Conservation (phyloP, 2,797 vertebrate species). For the Gorsachius magnificus region DNA sequence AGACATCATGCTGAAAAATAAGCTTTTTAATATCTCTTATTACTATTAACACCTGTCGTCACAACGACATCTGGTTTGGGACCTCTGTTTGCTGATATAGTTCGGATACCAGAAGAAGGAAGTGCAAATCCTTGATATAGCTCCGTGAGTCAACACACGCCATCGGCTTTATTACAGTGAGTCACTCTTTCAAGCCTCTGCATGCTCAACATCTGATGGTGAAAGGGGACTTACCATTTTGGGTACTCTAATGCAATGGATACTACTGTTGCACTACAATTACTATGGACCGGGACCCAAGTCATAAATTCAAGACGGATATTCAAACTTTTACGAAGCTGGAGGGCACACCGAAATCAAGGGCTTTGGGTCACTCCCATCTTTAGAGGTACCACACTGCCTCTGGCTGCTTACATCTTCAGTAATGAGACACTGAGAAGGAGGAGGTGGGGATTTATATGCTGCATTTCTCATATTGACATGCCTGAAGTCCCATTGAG, state of each 20-base stretch:
- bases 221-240: background rate
- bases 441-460: background rate
- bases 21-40: background rate
- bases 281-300: background rate
- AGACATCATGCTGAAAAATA: background rate
- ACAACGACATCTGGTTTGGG: conserved; percentile 14
- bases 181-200: background rate
- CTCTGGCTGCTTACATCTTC: background rate
- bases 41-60: background rate
- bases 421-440: background rate
- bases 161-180: background rate
- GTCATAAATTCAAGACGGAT: background rate
- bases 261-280: background rate
- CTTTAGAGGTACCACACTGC: fast-evolving
- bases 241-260: background rate
- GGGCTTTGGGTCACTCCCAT: background rate
- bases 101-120: conserved; percentile 10
- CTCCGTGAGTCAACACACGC: background rate
- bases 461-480: background rate
- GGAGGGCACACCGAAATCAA: fast-evolving
- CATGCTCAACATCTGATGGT: background rate
- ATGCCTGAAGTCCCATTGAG: background rate
- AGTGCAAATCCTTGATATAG: conserved; percentile 17
- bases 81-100: background rate
- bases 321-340: background rate